A percentile compares a stretch with the other conserved stretches of the same genome.
Evolutionary conservation across 53 echinoderm and acorn worm species (phyloP).

Genomic region (Astropecten irregularis): DNA sequence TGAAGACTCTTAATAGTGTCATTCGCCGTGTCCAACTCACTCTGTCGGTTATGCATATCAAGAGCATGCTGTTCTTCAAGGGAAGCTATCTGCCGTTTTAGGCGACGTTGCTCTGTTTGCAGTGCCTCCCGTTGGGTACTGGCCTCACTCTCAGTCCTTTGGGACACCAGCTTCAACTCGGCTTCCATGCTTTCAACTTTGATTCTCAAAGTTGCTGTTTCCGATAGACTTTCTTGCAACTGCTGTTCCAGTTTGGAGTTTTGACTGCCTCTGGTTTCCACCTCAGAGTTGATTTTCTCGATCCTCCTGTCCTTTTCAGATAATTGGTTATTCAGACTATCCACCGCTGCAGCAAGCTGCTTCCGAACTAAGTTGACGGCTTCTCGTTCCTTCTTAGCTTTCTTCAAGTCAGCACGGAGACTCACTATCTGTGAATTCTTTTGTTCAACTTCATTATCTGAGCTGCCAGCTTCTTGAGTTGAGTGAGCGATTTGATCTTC

Average conservation of each 20-base stretch:
- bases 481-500: slow-evolving; percentile 52
- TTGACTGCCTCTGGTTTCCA: slow-evolving; percentile 54
- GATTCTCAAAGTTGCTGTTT: slow-evolving; percentile 26
- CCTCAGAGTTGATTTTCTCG: slow-evolving; percentile 58
- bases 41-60: slow-evolving; percentile 46
- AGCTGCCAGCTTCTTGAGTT: slow-evolving; percentile 64
- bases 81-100: slow-evolving; percentile 16
- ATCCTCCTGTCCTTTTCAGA: slow-evolving; percentile 60
- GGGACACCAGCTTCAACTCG: slow-evolving; percentile 7
- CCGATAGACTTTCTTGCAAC: slow-evolving; percentile 23
- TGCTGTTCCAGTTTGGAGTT: slow-evolving; percentile 47
- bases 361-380: slow-evolving; percentile 50
- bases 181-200: slow-evolving; percentile 31
- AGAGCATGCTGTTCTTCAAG: slow-evolving; percentile 23
- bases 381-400: slow-evolving; percentile 44
- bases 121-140: slow-evolving; percentile 4
- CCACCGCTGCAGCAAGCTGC: slow-evolving; percentile 55
- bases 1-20: slow-evolving; percentile 12
- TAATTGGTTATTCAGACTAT: slow-evolving; percentile 57
- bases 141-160: slow-evolving; percentile 25
- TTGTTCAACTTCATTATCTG: slow-evolving; percentile 46
- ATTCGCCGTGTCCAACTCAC: slow-evolving; percentile 19
- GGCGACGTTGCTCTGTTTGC: slow-evolving; percentile 12
- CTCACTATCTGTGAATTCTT: slow-evolving; percentile 31
- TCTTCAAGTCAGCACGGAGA: slow-evolving; percentile 40